phyloP scores from a whole-genome alignment of 2,113 vertebrate species.

The Percina caprodes region DNA sequence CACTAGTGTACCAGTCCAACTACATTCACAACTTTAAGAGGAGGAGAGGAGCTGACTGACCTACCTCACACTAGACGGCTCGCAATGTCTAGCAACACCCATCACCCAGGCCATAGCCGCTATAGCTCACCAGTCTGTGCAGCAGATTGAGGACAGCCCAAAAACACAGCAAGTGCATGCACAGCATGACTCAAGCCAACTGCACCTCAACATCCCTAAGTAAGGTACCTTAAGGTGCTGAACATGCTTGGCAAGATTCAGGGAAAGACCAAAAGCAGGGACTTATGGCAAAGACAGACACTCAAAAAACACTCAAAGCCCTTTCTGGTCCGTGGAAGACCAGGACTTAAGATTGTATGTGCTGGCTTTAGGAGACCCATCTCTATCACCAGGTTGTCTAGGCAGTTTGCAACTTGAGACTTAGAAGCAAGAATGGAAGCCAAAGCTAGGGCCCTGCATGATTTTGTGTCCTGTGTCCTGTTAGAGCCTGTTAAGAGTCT shows the following conservation, averaged over 20 bases:
- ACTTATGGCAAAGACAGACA: background rate
- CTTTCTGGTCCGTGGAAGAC: background rate
- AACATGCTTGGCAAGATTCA: background rate
- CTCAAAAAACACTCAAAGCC: background rate
- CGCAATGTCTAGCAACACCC: background rate
- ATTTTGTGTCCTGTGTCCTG: slow-evolving; percentile 21
- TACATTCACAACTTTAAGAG: background rate
- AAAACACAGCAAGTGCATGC: background rate
- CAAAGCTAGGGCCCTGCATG: background rate
- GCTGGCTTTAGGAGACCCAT: background rate
- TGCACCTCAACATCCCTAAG: background rate
- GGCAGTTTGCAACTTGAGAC: slow-evolving; percentile 13
- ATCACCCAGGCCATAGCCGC: background rate
- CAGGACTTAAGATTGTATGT: background rate
- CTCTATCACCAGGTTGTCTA: slow-evolving; percentile 8
- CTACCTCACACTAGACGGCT: slow-evolving; percentile 44
- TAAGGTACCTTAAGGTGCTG: background rate
- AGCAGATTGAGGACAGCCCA: background rate
- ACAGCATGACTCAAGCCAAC: background rate
- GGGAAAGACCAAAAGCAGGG: background rate
- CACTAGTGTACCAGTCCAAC: background rate
- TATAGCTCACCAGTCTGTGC: too few relatives aligned
- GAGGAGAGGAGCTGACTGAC: slow-evolving; percentile 31
- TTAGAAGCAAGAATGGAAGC: slow-evolving; percentile 28
- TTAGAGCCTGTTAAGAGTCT: slow-evolving; percentile 25